These are phyloP conservation scores for Macheiramphus alcinus DNA, from an alignment of 2,113 vertebrate species.

Conservation along the genomic window DNA sequence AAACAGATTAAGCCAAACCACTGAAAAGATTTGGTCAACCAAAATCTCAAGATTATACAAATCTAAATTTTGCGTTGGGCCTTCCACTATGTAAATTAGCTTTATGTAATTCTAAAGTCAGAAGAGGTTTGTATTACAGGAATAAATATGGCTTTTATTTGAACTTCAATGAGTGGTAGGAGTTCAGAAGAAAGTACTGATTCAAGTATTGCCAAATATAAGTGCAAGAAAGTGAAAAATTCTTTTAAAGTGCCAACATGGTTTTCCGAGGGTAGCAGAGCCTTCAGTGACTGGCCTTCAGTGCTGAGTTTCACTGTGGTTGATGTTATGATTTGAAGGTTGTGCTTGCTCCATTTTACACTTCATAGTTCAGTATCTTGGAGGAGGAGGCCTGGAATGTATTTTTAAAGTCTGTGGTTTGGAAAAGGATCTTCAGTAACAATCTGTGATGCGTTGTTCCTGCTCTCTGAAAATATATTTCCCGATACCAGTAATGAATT, in stretches of 20 bases:
- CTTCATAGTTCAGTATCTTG: constrained; percentile 20
- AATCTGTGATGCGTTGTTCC: not conserved
- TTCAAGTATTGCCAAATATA: constrained; percentile 10
- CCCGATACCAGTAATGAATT: not conserved
- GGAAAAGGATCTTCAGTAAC: not conserved
- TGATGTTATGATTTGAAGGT: not conserved
- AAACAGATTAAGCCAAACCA: not conserved
- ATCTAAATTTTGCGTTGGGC: not conserved
- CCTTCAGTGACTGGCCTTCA: not conserved
- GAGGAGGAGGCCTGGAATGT: constrained; percentile 5
- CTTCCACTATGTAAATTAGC: constrained; percentile 9
- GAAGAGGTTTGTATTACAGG: constrained; percentile 44
- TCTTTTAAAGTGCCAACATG: not conserved
- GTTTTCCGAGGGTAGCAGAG: not conserved
- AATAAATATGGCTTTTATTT: constrained; percentile 60
- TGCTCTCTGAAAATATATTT: not conserved
- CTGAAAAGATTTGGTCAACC: not conserved
- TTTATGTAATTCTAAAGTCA: constrained; percentile 23
- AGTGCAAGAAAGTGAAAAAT: constrained; percentile 22
- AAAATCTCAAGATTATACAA: not conserved
- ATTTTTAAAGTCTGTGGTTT: not conserved
- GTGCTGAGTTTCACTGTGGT: not conserved
- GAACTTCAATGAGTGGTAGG: constrained; percentile 10
- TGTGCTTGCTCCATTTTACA: not conserved
- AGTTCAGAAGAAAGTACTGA: constrained; percentile 13